Conservation (phyloP, 2,113 vertebrate species). For the Chaetops frenatus region DNA sequence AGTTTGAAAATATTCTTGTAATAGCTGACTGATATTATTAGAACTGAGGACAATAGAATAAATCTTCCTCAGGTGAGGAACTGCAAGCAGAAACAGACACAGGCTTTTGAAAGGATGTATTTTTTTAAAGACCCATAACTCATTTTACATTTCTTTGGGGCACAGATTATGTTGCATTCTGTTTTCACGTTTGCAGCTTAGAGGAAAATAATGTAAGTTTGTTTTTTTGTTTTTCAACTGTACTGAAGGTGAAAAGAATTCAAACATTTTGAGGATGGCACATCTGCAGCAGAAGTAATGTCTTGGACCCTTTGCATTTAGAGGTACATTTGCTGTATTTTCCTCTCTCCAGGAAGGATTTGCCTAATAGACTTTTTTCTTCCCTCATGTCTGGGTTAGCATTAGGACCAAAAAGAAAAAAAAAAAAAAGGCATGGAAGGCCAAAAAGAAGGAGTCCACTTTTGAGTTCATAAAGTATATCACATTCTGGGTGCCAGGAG, state of each 20-base stretch:
- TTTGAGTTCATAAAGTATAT: not conserved
- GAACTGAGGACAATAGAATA: not conserved
- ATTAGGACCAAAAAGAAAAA: not conserved
- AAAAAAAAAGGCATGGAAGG: not conserved
- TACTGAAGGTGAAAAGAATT: not conserved
- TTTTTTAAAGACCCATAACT: not conserved
- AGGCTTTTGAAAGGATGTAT: not conserved
- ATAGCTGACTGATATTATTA: not conserved
- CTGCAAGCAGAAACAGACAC: not conserved
- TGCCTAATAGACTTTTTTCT: not conserved
- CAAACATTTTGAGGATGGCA: fast-evolving
- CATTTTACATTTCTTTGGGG: not conserved
- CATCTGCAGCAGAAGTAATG: not conserved
- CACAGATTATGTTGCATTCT: not conserved
- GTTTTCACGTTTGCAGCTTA: not conserved
- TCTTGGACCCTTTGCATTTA: not conserved
- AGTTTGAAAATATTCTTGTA: not conserved
- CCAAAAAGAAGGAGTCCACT: not conserved
- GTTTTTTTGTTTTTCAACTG: not conserved
- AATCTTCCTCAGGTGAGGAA: not conserved
- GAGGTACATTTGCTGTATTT: not conserved
- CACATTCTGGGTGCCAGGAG: not conserved
- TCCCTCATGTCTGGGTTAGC: not conserved
- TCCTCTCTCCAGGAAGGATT: not conserved
- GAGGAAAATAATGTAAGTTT: not conserved